These are phyloP conservation scores for Alectoris magna DNA, from an alignment of 2,797 vertebrate genomes.

Conservation along the genomic window DNA sequence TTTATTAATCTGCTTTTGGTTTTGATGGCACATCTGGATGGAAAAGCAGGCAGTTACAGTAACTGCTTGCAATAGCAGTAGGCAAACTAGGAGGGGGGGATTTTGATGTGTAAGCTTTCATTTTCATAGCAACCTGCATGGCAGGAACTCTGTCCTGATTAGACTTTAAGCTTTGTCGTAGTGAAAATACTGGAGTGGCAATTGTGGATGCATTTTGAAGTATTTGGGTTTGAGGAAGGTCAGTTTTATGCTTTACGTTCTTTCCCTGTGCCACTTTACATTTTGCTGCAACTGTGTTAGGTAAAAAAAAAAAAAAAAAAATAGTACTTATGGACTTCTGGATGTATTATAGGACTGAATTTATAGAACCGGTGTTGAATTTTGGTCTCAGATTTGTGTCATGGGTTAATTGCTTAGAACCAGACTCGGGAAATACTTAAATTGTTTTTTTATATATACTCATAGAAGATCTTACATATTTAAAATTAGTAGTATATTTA, in stretches of 20 bases:
- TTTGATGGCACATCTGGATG: not conserved
- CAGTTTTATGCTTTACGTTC: not conserved
- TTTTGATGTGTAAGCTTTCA: not conserved
- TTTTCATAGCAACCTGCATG: not conserved
- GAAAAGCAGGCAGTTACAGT: not conserved
- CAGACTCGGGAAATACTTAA: not conserved
- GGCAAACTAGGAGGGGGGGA: not conserved
- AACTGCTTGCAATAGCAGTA: not conserved
- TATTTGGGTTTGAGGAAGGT: not conserved
- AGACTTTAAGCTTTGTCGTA: not conserved
- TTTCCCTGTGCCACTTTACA: not conserved
- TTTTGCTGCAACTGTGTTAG: not conserved
- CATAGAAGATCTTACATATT: not conserved
- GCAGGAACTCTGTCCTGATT: not conserved
- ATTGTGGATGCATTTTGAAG: not conserved
- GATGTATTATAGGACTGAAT: not conserved
- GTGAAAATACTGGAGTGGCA: not conserved
- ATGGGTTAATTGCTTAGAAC: not conserved
- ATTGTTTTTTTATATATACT: not conserved
- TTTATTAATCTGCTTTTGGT: not conserved
- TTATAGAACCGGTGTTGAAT: not conserved
- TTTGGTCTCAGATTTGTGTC: not conserved
- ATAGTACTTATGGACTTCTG: rapidly evolving
- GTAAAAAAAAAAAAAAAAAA: not conserved
- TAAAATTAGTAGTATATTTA: too few relatives aligned